Conservation (phyloP, 1,140 invertebrate species). For the Rhagoletis pomonella region DNA sequence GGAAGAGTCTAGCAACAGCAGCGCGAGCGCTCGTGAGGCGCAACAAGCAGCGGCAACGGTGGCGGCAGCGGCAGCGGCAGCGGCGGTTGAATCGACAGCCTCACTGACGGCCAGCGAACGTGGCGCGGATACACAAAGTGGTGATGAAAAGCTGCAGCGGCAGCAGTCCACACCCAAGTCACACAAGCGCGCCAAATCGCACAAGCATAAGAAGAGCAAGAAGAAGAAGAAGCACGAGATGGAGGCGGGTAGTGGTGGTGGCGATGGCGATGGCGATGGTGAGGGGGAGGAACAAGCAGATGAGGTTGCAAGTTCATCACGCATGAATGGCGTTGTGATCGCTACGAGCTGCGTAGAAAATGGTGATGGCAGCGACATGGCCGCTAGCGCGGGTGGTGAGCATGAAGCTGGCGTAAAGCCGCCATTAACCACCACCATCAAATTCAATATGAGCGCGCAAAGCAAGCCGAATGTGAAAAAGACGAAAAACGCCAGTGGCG, state of each 20-base stretch:
- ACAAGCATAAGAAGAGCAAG: constrained; percentile 30
- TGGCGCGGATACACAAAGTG: background rate
- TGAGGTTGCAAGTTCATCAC: background rate
- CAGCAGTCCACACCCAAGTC: constrained; percentile 4
- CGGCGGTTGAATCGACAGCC: background rate
- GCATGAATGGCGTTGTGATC: constrained; percentile 33
- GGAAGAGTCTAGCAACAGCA: constrained; percentile 31
- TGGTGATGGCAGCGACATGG: background rate
- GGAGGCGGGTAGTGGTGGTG: background rate
- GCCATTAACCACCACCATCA: constrained; percentile 46
- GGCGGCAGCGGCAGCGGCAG: background rate
- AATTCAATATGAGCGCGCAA: constrained; percentile 35
- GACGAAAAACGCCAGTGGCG: background rate
- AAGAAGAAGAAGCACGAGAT: constrained; percentile 30
- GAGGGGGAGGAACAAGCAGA: background rate
- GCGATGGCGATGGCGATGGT: background rate
- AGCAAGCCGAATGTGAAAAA: background rate
- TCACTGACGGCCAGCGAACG: background rate
- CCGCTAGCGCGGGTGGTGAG: background rate
- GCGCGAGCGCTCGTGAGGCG: background rate
- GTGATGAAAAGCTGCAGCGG: background rate
- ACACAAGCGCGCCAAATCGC: constrained; percentile 32
- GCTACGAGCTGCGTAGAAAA: constrained; percentile 29
- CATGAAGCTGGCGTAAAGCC: background rate
- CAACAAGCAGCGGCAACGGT: background rate